A percentile compares a stretch with the other conserved stretches of the same genome.
phyloP scores from a whole-genome alignment of 2,888 invertebrate species.

The Ophion slaviceki region DNA sequence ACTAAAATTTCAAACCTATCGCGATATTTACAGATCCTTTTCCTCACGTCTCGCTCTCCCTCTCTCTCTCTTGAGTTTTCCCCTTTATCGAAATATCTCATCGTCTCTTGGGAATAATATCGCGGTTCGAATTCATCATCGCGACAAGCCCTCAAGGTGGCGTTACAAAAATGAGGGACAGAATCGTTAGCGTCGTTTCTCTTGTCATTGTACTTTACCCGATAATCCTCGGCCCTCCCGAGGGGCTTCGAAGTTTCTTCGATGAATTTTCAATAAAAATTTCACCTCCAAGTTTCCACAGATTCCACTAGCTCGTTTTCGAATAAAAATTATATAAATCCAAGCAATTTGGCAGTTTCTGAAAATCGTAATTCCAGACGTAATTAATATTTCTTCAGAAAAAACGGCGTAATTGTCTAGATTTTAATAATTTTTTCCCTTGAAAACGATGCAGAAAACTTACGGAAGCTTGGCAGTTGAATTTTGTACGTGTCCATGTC shows the following conservation, averaged over 20 bases:
- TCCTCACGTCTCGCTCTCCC: neutral
- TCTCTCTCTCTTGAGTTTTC: neutral
- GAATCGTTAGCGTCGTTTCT: conserved; percentile 73
- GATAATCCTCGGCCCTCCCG: conserved; percentile 72
- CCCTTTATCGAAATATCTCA: conserved; percentile 20
- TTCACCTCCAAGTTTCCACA: neutral
- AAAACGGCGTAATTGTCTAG: neutral
- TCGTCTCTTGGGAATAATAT: conserved; percentile 36
- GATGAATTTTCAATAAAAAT: neutral
- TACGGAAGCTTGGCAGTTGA: neutral
- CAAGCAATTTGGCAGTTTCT: neutral
- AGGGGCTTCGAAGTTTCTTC: neutral
- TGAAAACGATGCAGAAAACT: neutral
- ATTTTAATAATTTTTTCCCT: neutral
- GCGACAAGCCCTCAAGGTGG: conserved; percentile 64
- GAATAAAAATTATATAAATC: neutral
- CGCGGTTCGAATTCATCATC: conserved; percentile 50
- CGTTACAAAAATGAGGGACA: conserved; percentile 78
- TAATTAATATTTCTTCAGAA: neutral
- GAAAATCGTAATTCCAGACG: neutral
- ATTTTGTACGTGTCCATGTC: no score
- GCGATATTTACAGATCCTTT: conserved; percentile 76
- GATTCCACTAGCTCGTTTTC: neutral
- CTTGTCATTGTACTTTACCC: conserved; percentile 79
- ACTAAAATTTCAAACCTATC: conserved; percentile 73